These are phyloP conservation scores for Pogonomyrmex californicus DNA, from an alignment of 1,140 invertebrate genomes.

Conservation along the genomic window DNA sequence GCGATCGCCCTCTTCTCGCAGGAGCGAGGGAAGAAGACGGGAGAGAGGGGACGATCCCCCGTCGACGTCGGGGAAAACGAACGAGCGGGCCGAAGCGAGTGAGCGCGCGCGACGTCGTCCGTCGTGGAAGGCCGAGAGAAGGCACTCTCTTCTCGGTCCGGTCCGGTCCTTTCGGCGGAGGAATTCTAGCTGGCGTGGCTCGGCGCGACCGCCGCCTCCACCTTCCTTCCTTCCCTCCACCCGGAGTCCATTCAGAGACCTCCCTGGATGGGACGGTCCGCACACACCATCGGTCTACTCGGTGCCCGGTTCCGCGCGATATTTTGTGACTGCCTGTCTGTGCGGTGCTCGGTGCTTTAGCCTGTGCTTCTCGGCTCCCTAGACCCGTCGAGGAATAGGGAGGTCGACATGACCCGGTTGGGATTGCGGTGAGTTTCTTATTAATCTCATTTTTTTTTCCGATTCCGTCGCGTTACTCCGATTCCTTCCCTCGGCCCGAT, in stretches of 20 bases:
- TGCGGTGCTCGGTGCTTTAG: constrained; percentile 83
- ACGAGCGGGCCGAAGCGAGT: constrained; percentile 52
- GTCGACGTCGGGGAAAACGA: constrained; percentile 67
- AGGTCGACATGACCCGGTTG: constrained; percentile 84
- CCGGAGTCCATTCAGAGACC: constrained; percentile 83
- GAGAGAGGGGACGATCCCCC: constrained; percentile 37
- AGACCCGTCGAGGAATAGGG: constrained; percentile 80
- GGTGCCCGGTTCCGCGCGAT: constrained; percentile 77
- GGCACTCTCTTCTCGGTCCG: constrained; percentile 67
- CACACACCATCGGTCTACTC: constrained; percentile 76
- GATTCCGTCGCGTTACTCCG: constrained; percentile 9
- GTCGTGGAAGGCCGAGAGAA: constrained; percentile 68
- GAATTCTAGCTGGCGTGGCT: constrained; percentile 85
- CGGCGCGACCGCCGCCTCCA: constrained; percentile 72
- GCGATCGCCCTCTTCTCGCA: constrained; percentile 56
- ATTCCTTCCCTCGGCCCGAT: background rate
- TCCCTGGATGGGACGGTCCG: constrained; percentile 85
- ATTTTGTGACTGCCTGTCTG: constrained; percentile 79
- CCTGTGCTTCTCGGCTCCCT: constrained; percentile 76
- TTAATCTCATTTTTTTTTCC: constrained; percentile 57
- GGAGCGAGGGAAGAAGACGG: constrained; percentile 46
- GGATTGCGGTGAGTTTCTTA: constrained; percentile 82
- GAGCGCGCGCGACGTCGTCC: constrained; percentile 60
- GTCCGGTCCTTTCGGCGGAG: constrained; percentile 82
- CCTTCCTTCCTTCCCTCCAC: constrained; percentile 81